Percentiles rank a stretch among this genome's conserved stretches.
Evolutionary conservation across 2,113 vertebrate species (phyloP).

Genomic region (Scartelaos histophorus): DNA sequence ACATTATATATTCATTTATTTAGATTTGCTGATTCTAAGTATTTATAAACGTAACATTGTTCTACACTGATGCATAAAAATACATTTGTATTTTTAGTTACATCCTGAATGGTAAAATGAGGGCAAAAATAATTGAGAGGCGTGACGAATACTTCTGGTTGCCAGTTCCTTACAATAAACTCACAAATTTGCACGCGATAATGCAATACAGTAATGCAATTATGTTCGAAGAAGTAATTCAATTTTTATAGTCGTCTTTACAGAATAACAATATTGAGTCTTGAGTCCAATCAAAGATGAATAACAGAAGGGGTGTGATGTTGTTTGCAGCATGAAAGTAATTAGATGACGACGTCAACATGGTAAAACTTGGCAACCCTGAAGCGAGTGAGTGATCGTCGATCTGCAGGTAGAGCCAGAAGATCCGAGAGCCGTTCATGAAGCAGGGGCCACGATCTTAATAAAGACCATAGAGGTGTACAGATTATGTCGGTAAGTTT

Average conservation of each 20-base stretch:
- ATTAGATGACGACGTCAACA: too few species aligned
- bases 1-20: background rate
- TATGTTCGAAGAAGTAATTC: too few species aligned
- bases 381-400: background rate
- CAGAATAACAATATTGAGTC: too few species aligned
- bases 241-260: too few species aligned
- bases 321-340: too few species aligned
- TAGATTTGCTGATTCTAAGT: too few species aligned
- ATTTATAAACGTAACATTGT: background rate
- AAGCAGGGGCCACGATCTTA: background rate
- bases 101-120: background rate
- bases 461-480: background rate
- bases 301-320: too few species aligned
- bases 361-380: constrained; percentile 49
- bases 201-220: too few species aligned
- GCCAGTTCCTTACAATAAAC: background rate
- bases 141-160: background rate
- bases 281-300: too few species aligned
- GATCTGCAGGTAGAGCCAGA: background rate
- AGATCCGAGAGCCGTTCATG: background rate
- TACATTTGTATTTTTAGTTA: background rate
- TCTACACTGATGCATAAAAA: background rate
- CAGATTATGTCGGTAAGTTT: constrained; percentile 64
- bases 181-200: background rate
- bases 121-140: background rate